A percentile compares a stretch with the other conserved stretches of the same genome.
Conservation (phyloP, 2,797 vertebrate species). For the Rhynchotus rufescens region DNA sequence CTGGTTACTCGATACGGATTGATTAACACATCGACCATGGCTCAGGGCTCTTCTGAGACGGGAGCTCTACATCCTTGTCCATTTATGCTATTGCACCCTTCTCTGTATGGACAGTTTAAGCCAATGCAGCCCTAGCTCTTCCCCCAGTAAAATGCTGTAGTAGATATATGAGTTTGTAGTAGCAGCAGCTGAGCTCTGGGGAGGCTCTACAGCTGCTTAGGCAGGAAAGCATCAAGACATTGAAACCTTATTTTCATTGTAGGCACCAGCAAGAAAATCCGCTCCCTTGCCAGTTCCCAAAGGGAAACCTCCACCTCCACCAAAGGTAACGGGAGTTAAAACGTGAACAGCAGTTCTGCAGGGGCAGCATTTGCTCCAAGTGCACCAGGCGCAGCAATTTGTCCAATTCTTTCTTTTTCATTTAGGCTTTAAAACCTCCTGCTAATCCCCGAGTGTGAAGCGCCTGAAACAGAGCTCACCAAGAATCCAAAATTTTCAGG, state of each 20-base stretch:
- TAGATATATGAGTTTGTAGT: accelerated
- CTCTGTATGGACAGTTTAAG: not conserved
- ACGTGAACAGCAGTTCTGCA: accelerated
- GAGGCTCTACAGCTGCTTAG: not conserved
- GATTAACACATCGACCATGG: accelerated
- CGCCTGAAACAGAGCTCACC: not conserved
- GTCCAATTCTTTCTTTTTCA: not conserved
- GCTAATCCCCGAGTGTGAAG: conserved; percentile 51
- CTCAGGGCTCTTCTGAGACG: not conserved
- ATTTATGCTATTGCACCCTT: not conserved
- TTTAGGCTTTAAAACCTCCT: conserved; percentile 47
- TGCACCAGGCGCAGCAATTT: not conserved
- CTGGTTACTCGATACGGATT: accelerated
- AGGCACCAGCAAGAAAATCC: conserved; percentile 29
- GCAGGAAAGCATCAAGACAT: not conserved
- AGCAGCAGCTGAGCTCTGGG: not conserved
- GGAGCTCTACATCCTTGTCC: accelerated
- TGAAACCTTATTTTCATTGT: not conserved
- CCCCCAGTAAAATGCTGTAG: not conserved
- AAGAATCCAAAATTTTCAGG: not conserved
- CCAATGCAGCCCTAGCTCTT: not conserved
- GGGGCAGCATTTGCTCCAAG: accelerated
- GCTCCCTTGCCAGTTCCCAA: not conserved
- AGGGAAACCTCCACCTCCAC: conserved; percentile 22
- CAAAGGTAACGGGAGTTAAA: not conserved